A percentile compares a stretch with the other conserved stretches of the same genome.
Evolutionary conservation across 2,113 vertebrate genomes (phyloP).

Genomic region (Chaenogobius annularis): DNA sequence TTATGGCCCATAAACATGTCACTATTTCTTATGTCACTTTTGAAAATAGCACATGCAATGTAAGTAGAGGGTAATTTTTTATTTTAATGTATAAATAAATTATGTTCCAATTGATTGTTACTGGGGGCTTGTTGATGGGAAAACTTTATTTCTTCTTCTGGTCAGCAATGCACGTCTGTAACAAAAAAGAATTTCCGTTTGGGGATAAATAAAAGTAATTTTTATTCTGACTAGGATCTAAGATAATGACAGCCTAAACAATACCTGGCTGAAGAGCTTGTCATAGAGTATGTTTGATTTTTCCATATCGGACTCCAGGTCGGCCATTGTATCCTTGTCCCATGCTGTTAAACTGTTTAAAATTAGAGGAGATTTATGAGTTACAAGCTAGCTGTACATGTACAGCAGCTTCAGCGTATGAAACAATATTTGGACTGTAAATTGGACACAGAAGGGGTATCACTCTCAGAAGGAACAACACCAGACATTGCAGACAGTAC

Average conservation of each 20-base stretch:
- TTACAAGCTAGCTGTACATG: neutral
- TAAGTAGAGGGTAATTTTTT: neutral
- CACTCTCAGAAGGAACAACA: too few relatives aligned
- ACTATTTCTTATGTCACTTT: neutral
- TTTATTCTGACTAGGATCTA: neutral
- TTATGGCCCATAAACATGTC: too few relatives aligned
- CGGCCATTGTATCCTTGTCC: conserved; percentile 44
- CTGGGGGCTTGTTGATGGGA: neutral
- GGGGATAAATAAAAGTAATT: neutral
- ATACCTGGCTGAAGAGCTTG: conserved; percentile 61
- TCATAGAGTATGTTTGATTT: conserved; percentile 57
- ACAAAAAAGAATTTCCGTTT: neutral
- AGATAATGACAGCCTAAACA: neutral
- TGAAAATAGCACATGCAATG: neutral
- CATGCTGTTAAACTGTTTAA: conserved; percentile 32
- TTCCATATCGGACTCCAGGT: conserved; percentile 53
- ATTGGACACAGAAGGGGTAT: too few relatives aligned
- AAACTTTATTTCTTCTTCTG: conserved; percentile 1
- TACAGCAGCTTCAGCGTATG: neutral
- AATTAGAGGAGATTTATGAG: neutral
- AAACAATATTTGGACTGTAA: too few relatives aligned
- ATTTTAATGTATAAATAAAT: neutral
- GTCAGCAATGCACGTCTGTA: neutral
- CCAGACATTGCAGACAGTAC: too few relatives aligned
- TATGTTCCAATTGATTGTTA: neutral